phyloP scores from a whole-genome alignment of 2,888 invertebrate genomes.

The Neelides folsomi region DNA sequence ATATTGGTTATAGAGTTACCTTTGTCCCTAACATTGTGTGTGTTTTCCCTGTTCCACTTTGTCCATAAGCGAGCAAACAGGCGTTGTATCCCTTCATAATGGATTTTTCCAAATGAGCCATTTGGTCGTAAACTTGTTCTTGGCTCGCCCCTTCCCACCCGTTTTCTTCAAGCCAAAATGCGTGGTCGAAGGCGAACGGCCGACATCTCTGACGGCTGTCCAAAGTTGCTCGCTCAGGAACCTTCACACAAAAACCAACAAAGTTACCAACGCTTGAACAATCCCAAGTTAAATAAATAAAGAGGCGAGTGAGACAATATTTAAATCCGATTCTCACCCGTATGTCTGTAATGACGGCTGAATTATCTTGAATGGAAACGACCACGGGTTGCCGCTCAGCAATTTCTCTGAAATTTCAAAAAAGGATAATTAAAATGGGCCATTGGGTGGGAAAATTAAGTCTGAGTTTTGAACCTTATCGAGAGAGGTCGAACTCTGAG shows the following conservation, averaged over 20 bases:
- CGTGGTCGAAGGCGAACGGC: conserved; percentile 30
- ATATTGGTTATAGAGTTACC: conserved; percentile 29
- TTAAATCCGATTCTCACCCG: conserved; percentile 17
- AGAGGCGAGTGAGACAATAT: too few relatives aligned
- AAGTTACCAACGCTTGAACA: too few relatives aligned
- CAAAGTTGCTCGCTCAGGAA: conserved; percentile 30
- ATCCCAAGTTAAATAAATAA: too few relatives aligned
- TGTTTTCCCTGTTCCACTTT: conserved; percentile 42
- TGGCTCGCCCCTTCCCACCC: conserved; percentile 22
- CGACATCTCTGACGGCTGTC: conserved; percentile 29
- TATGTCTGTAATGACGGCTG: conserved; percentile 30
- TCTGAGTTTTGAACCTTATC: conserved; percentile 15
- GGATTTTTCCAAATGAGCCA: conserved; percentile 52
- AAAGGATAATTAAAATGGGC: neutral
- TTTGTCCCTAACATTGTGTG: conserved; percentile 41
- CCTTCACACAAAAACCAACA: conserved; percentile 7
- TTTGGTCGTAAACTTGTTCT: conserved; percentile 49
- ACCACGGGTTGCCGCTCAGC: conserved; percentile 22
- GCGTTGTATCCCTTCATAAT: conserved; percentile 48
- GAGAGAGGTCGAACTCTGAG: conserved; percentile 27
- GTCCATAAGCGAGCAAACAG: conserved; percentile 42
- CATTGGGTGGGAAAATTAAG: neutral
- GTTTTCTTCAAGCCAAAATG: conserved; percentile 22
- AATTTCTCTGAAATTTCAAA: conserved; percentile 19
- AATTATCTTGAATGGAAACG: conserved; percentile 23